Base-by-base conservation (phyloP, 1,140 invertebrate genomes). In the Hylyphantes graminicola region DNA sequence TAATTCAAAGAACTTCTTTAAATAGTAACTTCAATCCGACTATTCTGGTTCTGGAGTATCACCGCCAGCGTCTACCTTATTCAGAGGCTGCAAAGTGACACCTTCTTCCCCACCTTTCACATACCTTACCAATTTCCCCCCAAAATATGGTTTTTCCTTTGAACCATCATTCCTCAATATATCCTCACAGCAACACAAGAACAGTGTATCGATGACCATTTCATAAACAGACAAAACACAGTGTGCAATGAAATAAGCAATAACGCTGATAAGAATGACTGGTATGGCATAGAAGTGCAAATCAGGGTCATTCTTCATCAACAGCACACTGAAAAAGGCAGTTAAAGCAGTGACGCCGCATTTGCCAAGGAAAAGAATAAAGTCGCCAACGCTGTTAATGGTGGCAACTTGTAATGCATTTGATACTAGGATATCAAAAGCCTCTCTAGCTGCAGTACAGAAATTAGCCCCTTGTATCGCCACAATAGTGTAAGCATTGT, bases 121-220 rank as follows among this genome's bases (percentile, higher is more conserved):
- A 50, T 77, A 85, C 0, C 64, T 19, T 8, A 85, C 64, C 35
- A 85, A 70, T 73, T 64, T 85, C 3, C 82, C 82, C 59, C 82
- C 87, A 75, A 82, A 87, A 81, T 85, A 87, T 19, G 86, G 87
- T 17, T 87, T 87, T 35, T 86, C 87, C 9, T 84, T 85, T 3
- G 86, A 90, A 2, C 94, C 94, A 90, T 95, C 94, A 89, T 96
- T 95, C 78, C 92, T 90, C 61, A 92, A 91, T 87, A 92, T 93
- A 87, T 96, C 96, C 89, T 97, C 96, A 91, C 97, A 96, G 87
- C 98, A 95, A 89, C 97, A 99, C 57, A 99, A 90, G 90, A 98
- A 96, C 55, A 98, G 89, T 0, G 97, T 97, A 89, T 99, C 97
- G 12, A 98, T 95, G 1, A 97, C 94, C 93, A 97, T 97, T 96